phyloP scores from a whole-genome alignment of 2,113 vertebrate species.

The Azemiops feae region DNA sequence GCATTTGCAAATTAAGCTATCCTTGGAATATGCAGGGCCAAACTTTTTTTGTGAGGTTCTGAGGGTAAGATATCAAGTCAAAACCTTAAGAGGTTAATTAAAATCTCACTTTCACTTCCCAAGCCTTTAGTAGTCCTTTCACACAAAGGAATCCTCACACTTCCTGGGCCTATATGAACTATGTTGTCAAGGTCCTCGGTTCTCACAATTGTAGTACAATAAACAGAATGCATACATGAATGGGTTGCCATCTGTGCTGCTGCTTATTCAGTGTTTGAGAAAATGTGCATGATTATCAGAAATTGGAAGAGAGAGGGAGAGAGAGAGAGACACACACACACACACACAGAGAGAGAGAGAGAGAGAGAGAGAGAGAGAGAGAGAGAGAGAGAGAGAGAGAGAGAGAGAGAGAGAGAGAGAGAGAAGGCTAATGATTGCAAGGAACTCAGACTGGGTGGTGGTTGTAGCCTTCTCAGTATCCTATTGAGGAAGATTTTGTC shows the following conservation, averaged over 20 bases:
- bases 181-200: slow-evolving; percentile 15
- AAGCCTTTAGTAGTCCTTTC: background rate
- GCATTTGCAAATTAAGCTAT: background rate
- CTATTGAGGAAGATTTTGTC: background rate
- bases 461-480: too few species aligned
- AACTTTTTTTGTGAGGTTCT: background rate
- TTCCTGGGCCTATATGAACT: background rate
- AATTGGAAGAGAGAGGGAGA: background rate
- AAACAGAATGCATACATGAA: background rate
- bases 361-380: background rate
- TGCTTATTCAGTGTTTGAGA: slow-evolving; percentile 17
- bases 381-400: background rate
- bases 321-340: too few species aligned
- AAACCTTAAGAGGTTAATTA: background rate
- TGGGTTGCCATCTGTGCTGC: slow-evolving; percentile 24
- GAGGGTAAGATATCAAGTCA: background rate
- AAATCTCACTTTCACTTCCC: slow-evolving; percentile 15
- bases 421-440: background rate
- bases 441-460: background rate
- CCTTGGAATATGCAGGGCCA: background rate
- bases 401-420: background rate
- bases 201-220: slow-evolving; percentile 20
- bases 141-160: background rate
- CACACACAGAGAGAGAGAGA: background rate
- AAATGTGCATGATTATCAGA: background rate